Percentiles rank a stretch among this genome's conserved stretches.
Conservation (phyloP, 2,113 vertebrate species). For the Nestor notabilis region DNA sequence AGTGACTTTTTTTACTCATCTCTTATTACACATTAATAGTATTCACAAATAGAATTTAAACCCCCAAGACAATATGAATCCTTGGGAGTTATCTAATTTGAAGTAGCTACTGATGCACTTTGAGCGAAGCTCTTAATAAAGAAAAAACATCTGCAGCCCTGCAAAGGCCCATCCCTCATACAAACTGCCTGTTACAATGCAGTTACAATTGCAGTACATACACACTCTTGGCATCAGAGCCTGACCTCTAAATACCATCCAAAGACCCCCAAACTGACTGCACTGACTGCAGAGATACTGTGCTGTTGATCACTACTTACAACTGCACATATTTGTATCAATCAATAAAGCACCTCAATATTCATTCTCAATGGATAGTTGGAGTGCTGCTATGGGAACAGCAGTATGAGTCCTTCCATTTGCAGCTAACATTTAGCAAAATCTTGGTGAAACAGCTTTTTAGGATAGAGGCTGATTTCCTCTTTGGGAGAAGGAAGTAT, state of each 20-base stretch:
- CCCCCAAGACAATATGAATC: not conserved
- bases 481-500: not conserved
- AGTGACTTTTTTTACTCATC: not conserved
- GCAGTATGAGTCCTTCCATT: not conserved
- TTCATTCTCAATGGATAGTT: not conserved
- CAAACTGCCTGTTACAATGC: not conserved
- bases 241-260: not conserved
- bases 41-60: not conserved
- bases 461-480: not conserved
- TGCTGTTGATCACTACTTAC: not conserved
- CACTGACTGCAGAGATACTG: not conserved
- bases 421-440: not conserved
- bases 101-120: not conserved
- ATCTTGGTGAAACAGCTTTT: not conserved
- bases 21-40: not conserved
- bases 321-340: fast-evolving
- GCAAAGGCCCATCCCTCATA: not conserved
- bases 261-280: not conserved
- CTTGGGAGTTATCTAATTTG: not conserved
- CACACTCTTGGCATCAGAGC: not conserved
- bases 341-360: not conserved
- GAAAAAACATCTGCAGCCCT: not conserved
- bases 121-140: not conserved
- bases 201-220: not conserved
- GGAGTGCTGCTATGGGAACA: not conserved